Evolutionary conservation across 2,888 invertebrate species (phyloP).

Genomic region (Nyleta sp.): DNA sequence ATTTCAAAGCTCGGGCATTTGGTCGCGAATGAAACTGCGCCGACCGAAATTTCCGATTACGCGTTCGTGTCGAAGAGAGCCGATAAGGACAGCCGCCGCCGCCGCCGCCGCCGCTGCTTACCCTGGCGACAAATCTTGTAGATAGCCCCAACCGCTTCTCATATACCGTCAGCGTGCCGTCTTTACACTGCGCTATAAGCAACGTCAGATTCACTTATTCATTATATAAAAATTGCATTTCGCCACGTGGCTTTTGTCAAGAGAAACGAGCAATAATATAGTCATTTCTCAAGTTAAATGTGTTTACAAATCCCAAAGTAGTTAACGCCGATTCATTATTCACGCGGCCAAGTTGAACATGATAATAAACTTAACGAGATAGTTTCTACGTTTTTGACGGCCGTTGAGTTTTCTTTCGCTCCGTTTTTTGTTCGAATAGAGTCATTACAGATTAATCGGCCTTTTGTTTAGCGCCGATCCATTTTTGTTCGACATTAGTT

Average conservation of each 20-base stretch:
- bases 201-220: conserved; percentile 37
- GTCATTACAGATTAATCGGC: neutral
- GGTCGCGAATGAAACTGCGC: no score
- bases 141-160: conserved; percentile 9
- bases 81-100: no score
- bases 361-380: conserved; percentile 28
- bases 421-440: neutral
- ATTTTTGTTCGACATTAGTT: no score
- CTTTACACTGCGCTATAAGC: conserved; percentile 56
- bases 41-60: no score
- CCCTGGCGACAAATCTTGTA: conserved; percentile 16
- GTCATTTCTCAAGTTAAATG: conserved; percentile 31
- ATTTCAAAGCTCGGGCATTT: neutral
- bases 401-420: conserved; percentile 4
- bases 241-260: conserved; percentile 54
- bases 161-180: conserved; percentile 27
- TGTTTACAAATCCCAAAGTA: conserved; percentile 15
- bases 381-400: conserved; percentile 19
- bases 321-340: conserved; percentile 38
- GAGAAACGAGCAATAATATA: conserved; percentile 42
- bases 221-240: conserved; percentile 54
- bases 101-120: no score
- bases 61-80: no score
- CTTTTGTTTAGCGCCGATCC: no score
- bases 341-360: conserved; percentile 36